Evolutionary conservation across 2,797 vertebrate genomes (phyloP).

Genomic region (Spea hammondii): DNA sequence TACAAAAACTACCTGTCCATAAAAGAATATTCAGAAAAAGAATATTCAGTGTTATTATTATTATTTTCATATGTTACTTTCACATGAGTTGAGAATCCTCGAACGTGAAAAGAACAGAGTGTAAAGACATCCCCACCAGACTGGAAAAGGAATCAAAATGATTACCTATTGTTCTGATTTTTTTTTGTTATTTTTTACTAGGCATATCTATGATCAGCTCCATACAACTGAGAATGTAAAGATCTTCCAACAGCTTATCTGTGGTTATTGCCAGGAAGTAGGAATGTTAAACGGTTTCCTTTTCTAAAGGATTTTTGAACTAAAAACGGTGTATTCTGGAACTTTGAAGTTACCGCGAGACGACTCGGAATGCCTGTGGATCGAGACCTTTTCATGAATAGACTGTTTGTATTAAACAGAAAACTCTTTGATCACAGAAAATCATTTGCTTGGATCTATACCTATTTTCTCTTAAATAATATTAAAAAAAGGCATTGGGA

Average conservation of each 20-base stretch:
- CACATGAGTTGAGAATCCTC: too few relatives aligned
- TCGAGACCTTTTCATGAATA: conserved; percentile 9
- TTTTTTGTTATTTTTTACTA: not conserved
- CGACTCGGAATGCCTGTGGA: conserved; percentile 16
- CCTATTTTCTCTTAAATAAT: conserved; percentile 13
- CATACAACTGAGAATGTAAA: not conserved
- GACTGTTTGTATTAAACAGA: conserved; percentile 21
- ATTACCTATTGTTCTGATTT: not conserved
- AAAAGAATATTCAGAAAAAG: too few relatives aligned
- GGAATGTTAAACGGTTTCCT: conserved; percentile 3
- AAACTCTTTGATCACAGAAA: conserved; percentile 37
- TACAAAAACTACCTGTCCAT: too few relatives aligned
- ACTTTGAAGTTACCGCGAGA: conserved; percentile 28
- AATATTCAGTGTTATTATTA: too few relatives aligned
- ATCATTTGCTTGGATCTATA: conserved; percentile 21
- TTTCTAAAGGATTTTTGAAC: not conserved
- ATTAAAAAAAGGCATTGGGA: conserved; percentile 23
- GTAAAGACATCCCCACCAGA: not conserved
- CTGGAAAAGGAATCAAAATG: not conserved
- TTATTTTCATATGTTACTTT: too few relatives aligned
- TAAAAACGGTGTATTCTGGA: conserved; percentile 10
- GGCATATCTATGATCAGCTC: not conserved
- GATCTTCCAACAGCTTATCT: not conserved
- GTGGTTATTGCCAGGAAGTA: not conserved
- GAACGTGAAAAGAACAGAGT: too few relatives aligned